Conservation (phyloP, 2,113 vertebrate genomes). For the human (Homo sapiens) region DNA sequence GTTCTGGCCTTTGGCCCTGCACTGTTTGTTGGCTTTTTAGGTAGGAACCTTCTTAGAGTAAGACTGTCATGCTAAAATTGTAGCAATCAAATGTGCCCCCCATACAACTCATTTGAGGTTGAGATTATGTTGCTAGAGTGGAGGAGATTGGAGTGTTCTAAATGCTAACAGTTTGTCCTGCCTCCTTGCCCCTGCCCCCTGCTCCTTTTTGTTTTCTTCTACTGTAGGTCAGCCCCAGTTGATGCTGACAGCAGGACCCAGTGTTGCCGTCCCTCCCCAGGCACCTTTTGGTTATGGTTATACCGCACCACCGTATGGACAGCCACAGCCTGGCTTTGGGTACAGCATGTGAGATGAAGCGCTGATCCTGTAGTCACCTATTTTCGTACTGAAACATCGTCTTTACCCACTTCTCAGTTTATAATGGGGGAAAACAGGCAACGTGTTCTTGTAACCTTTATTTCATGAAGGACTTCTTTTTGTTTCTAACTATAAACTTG, state of each 20-base stretch:
- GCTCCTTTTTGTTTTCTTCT: neutral
- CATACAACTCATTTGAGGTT: neutral
- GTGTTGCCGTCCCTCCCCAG: constrained; percentile 94
- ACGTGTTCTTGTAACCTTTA: constrained; percentile 90
- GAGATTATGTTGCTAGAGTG: neutral
- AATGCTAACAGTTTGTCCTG: constrained; percentile 3
- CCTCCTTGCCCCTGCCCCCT: neutral
- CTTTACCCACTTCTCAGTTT: constrained; percentile 88
- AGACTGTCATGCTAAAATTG: neutral
- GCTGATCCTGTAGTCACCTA: constrained; percentile 84
- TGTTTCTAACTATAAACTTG: constrained; percentile 91
- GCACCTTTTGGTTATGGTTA: constrained; percentile 96
- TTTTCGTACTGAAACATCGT: constrained; percentile 91
- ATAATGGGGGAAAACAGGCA: constrained; percentile 83
- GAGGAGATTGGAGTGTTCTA: neutral
- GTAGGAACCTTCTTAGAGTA: neutral
- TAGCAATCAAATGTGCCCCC: neutral
- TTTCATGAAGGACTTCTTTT: constrained; percentile 97
- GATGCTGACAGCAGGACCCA: constrained; percentile 98
- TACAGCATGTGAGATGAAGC: constrained; percentile 95
- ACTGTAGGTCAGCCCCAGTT: constrained; percentile 95
- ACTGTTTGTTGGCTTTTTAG: constrained; percentile 21
- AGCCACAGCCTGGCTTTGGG: constrained; percentile 95
- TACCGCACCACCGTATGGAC: constrained; percentile 92
- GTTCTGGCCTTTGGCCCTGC: constrained; percentile 15